Base-by-base conservation (phyloP, 2,797 vertebrate genomes). In the Peromyscus eremicus region DNA sequence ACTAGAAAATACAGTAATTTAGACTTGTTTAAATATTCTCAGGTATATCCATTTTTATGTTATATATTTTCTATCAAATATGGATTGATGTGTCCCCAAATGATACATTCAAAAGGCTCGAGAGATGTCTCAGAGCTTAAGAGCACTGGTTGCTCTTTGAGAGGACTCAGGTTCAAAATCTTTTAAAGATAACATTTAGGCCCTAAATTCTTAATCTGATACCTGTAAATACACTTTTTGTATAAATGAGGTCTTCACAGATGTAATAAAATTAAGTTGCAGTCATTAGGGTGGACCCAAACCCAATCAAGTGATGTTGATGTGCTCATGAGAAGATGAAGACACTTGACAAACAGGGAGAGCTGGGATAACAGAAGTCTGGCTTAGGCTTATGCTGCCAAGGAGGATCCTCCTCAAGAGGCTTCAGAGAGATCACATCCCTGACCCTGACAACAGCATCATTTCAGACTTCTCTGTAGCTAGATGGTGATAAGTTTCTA, bases 31-130 rank as follows among this genome's bases (percentile, higher is more conserved):
- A 1, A 43, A 32, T 88, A 13, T 80, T 62, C 89, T 88, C 46
- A 88, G 71, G 57, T 92, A 13, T 84, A 2, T 93, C 37, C 43
- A 9, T 75, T 95, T 95, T 91, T 79, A 16, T 60, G 86, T 73
- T 73, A 83, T 19, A 3, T 86, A 49, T 85, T 94, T 90, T 85
- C 16, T 80, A 16, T 80, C 10, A 84, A 0, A 84, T 84, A 46
- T 32, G 40, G 25, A 32, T 83, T 62, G 37, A 62, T 62, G 23
- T 83, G 60, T 84, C 62, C 40, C 17, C 82, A 64, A 66, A 84
- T 19, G 29, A 66, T 43, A 66, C 27, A 46, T 84, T 84, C 64
- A 66, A 75, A 43, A 40, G 40, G 23, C 40, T 75, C 0, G 11
- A 43, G 73, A 75, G 73, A 75, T 43, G 40, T 75, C 73, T 37